These are phyloP conservation scores for Falco cherrug DNA, from an alignment of 2,797 vertebrate genomes.

Conservation along the genomic window DNA sequence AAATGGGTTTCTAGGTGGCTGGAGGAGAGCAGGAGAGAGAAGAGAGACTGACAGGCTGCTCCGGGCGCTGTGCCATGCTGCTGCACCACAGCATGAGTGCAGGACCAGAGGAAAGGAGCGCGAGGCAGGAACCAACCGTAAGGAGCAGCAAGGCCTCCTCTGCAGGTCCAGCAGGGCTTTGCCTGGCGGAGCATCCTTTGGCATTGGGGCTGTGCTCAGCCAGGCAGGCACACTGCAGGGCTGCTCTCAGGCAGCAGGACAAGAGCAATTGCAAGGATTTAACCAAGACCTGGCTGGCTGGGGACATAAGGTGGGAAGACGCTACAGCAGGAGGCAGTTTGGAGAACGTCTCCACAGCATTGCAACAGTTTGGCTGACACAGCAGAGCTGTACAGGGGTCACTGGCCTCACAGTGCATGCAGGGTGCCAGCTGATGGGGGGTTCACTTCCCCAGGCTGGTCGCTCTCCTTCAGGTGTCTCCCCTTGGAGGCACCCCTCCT, in stretches of 20 bases:
- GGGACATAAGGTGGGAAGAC: neutral
- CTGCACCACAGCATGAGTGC: rapidly evolving
- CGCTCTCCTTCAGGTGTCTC: neutral
- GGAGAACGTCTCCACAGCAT: neutral
- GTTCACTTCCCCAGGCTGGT: neutral
- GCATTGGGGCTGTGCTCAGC: neutral
- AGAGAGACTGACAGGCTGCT: neutral
- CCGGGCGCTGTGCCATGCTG: neutral
- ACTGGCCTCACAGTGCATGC: neutral
- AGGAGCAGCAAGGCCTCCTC: neutral
- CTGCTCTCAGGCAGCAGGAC: neutral
- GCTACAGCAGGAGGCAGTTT: neutral
- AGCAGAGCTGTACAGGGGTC: rapidly evolving
- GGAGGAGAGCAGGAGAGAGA: neutral
- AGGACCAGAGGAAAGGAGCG: neutral
- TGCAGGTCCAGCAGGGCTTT: neutral
- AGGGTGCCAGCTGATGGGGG: neutral
- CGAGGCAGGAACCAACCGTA: neutral
- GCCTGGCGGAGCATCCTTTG: neutral
- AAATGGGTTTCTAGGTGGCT: neutral
- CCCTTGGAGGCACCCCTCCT: neutral
- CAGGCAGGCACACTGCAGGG: rapidly evolving
- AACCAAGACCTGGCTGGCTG: neutral
- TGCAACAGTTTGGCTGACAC: neutral
- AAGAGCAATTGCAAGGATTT: neutral